Evolutionary conservation across 2,888 invertebrate genomes (phyloP), one percentile per base, ranked within the genome.

Genomic region (Acrobasis repandana): DNA sequence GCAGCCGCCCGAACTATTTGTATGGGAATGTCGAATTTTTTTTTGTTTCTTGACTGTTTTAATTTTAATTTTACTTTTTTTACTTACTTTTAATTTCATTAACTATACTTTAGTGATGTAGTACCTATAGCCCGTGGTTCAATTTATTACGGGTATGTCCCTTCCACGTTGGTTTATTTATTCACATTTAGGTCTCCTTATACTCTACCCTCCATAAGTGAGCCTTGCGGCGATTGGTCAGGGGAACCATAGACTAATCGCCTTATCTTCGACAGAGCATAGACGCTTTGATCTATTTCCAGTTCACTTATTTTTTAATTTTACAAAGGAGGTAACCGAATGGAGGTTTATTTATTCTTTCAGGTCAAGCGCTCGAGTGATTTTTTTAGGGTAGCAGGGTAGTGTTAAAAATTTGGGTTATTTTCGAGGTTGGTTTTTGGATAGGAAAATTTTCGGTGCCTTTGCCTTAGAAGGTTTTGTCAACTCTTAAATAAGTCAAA

Each of bases 171-270:
- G n/a, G n/a, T n/a, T n/a, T n/a, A n/a, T n/a, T n/a, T n/a, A n/a
- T n/a, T n/a, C n/a, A n/a, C n/a, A n/a, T n/a, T n/a, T n/a, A n/a
- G n/a, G n/a, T n/a, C n/a, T n/a, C n/a, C n/a, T 28, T 28, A 8
- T 28, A 5, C 8, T 28, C 28, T 28, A 28, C 28, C 28, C 28
- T 28, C 28, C 28, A 28, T 28, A 28, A 2, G 28, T 8, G 85
- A 85, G 83, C 65, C 67, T 72, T 72, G 75, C 85, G 82, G 68
- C 82, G 79, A 85, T 83, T 84, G 86, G 85, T 82, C 86, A 83
- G 76, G 71, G 74, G 76, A 67, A 72, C 67, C 83, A 83, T 75
- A 84, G 83, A 81, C 81, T 86, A 87, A 86, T 77, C 76, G 75
- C 83, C 82, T 83, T 82, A 80, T 80, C 77, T 76, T 77, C 82